Percentiles rank a stretch among this genome's conserved stretches.
Conservation (phyloP, 2,113 vertebrate species). For the Scatophagus argus region DNA sequence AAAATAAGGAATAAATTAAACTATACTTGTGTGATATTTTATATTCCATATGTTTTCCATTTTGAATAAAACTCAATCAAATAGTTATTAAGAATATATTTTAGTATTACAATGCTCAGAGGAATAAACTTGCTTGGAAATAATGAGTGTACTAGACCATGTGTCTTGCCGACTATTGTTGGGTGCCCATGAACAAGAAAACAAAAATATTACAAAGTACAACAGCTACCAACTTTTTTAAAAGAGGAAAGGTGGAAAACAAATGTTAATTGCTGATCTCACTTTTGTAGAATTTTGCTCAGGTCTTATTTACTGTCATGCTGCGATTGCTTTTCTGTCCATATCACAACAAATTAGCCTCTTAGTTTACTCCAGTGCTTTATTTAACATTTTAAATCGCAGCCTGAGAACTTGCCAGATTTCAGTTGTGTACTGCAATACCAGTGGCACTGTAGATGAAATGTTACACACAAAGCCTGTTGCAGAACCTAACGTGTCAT, state of each 20-base stretch:
- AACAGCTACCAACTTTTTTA: not conserved
- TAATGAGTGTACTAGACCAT: not conserved
- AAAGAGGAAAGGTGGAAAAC: not conserved
- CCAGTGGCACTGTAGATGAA: not conserved
- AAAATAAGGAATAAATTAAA: not conserved
- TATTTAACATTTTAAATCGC: not conserved
- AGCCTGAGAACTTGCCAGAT: not conserved
- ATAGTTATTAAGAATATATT: slow-evolving; percentile 9
- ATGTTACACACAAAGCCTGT: not conserved
- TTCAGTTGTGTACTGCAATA: not conserved
- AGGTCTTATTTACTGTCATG: not conserved
- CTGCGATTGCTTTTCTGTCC: not conserved
- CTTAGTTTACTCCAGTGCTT: not conserved
- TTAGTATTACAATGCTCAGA: not conserved
- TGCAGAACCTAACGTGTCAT: not conserved
- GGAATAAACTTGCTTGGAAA: not conserved
- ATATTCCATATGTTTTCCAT: no score
- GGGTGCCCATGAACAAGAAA: not conserved
- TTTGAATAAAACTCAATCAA: not conserved
- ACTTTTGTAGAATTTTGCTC: not conserved
- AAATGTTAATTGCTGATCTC: not conserved
- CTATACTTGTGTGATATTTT: not conserved
- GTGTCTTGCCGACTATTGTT: slow-evolving; percentile 7
- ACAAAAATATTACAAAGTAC: not conserved
- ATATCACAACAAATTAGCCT: not conserved